These are phyloP conservation scores for Proteles cristata DNA, from an alignment of 2,113 vertebrate species.

Conservation along the genomic window DNA sequence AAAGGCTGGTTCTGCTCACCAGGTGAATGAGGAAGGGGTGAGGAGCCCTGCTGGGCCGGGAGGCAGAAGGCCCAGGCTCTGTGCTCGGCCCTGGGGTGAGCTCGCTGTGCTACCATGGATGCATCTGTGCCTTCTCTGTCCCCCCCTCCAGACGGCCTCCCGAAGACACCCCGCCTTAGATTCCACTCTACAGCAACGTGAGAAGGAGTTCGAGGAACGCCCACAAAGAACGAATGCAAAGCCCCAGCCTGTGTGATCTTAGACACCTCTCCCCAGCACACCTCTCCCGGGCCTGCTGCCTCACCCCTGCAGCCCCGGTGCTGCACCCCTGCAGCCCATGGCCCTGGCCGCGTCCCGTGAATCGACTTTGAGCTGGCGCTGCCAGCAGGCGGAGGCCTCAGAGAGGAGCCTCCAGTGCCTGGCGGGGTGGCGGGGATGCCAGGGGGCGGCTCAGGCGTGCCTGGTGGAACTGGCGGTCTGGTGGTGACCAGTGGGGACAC, in stretches of 20 bases:
- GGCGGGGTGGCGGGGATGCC: fast-evolving
- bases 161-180: neutral
- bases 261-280: neutral
- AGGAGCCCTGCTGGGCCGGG: neutral
- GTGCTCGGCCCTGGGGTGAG: neutral
- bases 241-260: neutral
- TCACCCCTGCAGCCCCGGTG: fast-evolving
- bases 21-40: fast-evolving
- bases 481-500: neutral
- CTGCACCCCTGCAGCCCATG: fast-evolving
- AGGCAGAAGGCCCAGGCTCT: neutral
- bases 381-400: neutral
- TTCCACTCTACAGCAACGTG: neutral
- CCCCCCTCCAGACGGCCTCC: no score
- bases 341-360: no score
- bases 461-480: neutral
- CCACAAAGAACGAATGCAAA: fast-evolving
- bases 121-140: neutral
- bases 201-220: neutral
- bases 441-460: neutral
- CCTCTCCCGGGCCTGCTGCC: neutral
- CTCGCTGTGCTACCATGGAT: fast-evolving
- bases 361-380: neutral
- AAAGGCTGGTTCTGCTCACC: neutral
- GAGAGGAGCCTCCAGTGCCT: neutral